These are phyloP conservation scores for Actinemys pallida DNA, from an alignment of 2,113 vertebrate species.

Conservation along the genomic window DNA sequence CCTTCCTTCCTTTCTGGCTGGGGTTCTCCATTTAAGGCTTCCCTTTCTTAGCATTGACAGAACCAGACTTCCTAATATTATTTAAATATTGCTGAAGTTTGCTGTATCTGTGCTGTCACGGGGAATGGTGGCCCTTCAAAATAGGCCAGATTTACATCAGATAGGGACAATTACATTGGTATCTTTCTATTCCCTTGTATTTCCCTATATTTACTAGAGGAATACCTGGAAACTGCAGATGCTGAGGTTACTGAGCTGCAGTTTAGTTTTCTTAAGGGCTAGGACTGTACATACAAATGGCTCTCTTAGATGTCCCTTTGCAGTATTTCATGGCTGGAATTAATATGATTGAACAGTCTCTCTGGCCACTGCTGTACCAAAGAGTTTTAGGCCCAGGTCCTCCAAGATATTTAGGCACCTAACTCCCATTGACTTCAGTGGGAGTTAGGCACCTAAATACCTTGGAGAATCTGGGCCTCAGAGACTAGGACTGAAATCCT, in stretches of 20 bases:
- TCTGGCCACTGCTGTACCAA: not conserved
- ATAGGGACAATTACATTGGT: not conserved
- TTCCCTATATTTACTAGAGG: not conserved
- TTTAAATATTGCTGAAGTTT: not conserved
- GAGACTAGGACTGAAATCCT: not conserved
- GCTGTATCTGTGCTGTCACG: not conserved
- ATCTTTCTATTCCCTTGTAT: not conserved
- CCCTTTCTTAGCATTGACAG: not conserved
- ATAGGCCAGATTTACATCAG: not conserved
- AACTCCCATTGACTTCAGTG: not conserved
- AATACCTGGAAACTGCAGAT: not conserved
- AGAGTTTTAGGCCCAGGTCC: not conserved
- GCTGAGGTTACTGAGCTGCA: not conserved
- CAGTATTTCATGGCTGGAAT: not conserved
- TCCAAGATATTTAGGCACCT: not conserved
- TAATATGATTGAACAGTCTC: not conserved
- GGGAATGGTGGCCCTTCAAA: not conserved
- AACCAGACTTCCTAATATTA: not conserved
- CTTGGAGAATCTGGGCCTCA: not conserved
- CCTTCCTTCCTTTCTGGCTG: not conserved
- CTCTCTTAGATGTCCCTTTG: not conserved
- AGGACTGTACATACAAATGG: not conserved
- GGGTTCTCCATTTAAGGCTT: not conserved
- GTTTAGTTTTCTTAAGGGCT: not conserved
- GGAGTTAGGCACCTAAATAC: not conserved